phyloP scores from a whole-genome alignment of 2,888 invertebrate species.

The Harmothoe impar region DNA sequence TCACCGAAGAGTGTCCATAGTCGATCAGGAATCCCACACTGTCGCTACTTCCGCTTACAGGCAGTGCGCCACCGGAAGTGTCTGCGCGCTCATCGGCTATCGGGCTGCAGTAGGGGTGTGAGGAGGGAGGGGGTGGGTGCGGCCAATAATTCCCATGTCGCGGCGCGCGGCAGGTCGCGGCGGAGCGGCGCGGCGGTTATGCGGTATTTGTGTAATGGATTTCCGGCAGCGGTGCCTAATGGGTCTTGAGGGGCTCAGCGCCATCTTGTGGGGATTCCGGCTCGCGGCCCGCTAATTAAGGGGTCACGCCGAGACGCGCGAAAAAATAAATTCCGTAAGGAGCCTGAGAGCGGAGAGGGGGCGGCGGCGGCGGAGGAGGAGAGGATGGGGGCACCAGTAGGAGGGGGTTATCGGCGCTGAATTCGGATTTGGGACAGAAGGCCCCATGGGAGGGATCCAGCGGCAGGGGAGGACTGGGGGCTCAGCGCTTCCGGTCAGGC shows the following conservation, averaged over 20 bases:
- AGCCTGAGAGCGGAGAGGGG: neutral
- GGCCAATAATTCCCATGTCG: slow-evolving; percentile 53
- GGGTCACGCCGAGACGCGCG: slow-evolving; percentile 30
- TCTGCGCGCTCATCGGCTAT: slow-evolving; percentile 44
- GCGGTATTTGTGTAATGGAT: slow-evolving; percentile 62
- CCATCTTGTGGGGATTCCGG: slow-evolving; percentile 55
- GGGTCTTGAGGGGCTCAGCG: slow-evolving; percentile 53
- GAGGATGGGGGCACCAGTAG: neutral
- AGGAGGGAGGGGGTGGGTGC: neutral
- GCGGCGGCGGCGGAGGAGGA: neutral
- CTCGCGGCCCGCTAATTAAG: slow-evolving; percentile 50
- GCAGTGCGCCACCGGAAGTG: slow-evolving; percentile 34
- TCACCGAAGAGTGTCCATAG: neutral
- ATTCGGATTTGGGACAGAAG: neutral
- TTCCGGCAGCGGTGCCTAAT: slow-evolving; percentile 39
- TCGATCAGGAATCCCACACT: neutral
- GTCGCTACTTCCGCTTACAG: neutral
- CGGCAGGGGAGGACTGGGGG: neutral
- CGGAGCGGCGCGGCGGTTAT: slow-evolving; percentile 41
- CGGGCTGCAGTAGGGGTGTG: neutral
- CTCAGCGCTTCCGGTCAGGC: neutral
- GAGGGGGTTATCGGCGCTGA: neutral
- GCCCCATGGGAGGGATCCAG: too few species aligned
- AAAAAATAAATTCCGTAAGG: too few species aligned
- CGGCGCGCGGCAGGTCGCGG: slow-evolving; percentile 27